These are phyloP conservation scores for Montipora sp. DNA, from an alignment of 64 coral and sea anemone genomes.

Conservation along the genomic window DNA sequence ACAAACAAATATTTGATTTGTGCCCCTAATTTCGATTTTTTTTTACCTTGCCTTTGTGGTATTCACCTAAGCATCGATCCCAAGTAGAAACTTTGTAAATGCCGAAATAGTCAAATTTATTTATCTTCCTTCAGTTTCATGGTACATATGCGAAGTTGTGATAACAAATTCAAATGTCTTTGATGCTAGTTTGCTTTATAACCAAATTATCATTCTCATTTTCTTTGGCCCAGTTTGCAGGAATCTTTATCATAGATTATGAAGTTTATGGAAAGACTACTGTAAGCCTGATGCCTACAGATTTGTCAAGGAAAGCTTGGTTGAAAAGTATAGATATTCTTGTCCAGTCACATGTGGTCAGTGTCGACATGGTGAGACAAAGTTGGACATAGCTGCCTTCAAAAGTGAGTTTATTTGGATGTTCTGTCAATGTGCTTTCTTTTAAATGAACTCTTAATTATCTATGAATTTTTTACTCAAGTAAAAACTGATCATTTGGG, in stretches of 20 bases:
- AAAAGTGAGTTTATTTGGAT: not conserved
- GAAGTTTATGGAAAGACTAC: slow-evolving; percentile 13
- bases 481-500: no score
- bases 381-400: not conserved
- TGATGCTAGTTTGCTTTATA: not conserved
- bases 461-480: no score
- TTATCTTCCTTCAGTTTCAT: no score
- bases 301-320: slow-evolving; percentile 4
- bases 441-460: not conserved
- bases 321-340: slow-evolving; percentile 15
- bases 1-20: no score
- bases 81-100: no score
- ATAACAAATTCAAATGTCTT: no score
- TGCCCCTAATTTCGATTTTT: no score
- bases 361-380: slow-evolving; percentile 6
- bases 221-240: not conserved
- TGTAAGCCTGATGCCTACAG: slow-evolving; percentile 14
- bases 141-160: no score
- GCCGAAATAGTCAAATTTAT: no score
- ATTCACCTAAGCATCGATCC: no score
- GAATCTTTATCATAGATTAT: slow-evolving; percentile 1
- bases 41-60: no score
- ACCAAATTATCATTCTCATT: not conserved
- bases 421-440: not conserved
- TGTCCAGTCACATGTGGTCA: slow-evolving; percentile 9